Evolutionary conservation across 1,140 invertebrate genomes (phyloP).

Genomic region (Aphelenchoides besseyi): DNA sequence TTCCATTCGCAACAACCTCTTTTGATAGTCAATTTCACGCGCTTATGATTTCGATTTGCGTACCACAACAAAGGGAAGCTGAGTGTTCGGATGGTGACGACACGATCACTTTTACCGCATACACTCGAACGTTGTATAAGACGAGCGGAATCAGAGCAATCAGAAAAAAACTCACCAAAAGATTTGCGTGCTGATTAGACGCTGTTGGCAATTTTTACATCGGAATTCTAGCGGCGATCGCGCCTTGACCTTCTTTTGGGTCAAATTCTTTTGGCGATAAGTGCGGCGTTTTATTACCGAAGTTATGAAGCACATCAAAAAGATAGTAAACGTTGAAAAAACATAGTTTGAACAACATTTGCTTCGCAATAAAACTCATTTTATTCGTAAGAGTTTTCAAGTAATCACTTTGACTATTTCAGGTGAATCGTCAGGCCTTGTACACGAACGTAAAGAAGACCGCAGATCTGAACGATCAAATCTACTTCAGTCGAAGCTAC

Average conservation of each 20-base stretch:
- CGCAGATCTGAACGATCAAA: conserved; percentile 30
- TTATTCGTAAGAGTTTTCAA: no score
- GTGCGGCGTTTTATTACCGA: not conserved
- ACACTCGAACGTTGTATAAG: no score
- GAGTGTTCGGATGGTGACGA: no score
- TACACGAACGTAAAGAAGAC: conserved; percentile 26
- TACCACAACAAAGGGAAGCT: conserved; percentile 2
- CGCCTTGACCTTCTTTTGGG: not conserved
- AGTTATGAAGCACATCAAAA: no score
- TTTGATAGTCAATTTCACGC: not conserved
- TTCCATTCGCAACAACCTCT: not conserved
- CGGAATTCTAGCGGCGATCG: not conserved
- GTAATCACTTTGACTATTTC: not conserved
- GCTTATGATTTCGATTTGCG: conserved; percentile 12
- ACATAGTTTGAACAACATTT: not conserved
- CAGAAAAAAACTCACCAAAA: no score
- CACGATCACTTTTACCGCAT: no score
- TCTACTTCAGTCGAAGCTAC: conserved; percentile 39
- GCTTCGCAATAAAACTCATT: not conserved
- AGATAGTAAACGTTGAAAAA: not conserved
- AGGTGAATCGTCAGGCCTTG: conserved; percentile 30
- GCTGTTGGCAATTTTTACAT: not conserved
- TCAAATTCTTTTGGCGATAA: not conserved
- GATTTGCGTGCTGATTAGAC: conserved; percentile 13
- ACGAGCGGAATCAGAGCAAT: no score